A percentile compares a stretch with the other conserved stretches of the same genome.
These are phyloP conservation scores for Chloroclystis v-ata DNA, from an alignment of 2,888 invertebrate species.

Conservation along the genomic window DNA sequence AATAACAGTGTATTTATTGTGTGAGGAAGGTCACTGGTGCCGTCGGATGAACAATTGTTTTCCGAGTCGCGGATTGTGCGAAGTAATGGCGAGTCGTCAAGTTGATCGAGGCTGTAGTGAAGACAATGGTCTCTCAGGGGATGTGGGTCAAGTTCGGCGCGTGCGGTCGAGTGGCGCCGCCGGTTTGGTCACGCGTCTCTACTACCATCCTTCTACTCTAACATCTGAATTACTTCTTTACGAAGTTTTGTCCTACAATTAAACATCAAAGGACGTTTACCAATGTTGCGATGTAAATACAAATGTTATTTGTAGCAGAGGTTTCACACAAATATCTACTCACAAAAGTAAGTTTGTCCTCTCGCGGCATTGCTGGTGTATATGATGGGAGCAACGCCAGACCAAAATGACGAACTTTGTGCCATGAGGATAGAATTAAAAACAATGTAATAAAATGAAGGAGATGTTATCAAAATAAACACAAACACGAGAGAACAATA, in stretches of 20 bases:
- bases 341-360: background rate
- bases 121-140: slow-evolving; percentile 64
- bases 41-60: slow-evolving; percentile 32
- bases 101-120: slow-evolving; percentile 53
- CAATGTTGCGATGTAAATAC: too few relatives aligned
- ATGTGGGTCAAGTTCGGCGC: slow-evolving; percentile 72
- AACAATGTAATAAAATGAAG: slow-evolving; percentile 1
- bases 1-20: slow-evolving; percentile 19
- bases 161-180: slow-evolving; percentile 47
- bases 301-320: too few relatives aligned
- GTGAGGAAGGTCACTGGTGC: slow-evolving; percentile 29
- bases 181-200: slow-evolving; percentile 45
- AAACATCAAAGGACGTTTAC: too few relatives aligned
- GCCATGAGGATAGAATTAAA: background rate
- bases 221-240: background rate
- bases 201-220: slow-evolving; percentile 12
- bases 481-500: slow-evolving; percentile 9
- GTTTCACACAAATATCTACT: background rate
- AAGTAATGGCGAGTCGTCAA: slow-evolving; percentile 44
- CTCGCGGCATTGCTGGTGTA: slow-evolving; percentile 19
- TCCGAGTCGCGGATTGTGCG: slow-evolving; percentile 33
- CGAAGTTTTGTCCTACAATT: background rate
- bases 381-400: slow-evolving; percentile 22
- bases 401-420: slow-evolving; percentile 22
- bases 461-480: slow-evolving; percentile 5